Evolutionary conservation across 1,140 invertebrate genomes (phyloP).

Genomic region (Zeugodacus cucurbitae): DNA sequence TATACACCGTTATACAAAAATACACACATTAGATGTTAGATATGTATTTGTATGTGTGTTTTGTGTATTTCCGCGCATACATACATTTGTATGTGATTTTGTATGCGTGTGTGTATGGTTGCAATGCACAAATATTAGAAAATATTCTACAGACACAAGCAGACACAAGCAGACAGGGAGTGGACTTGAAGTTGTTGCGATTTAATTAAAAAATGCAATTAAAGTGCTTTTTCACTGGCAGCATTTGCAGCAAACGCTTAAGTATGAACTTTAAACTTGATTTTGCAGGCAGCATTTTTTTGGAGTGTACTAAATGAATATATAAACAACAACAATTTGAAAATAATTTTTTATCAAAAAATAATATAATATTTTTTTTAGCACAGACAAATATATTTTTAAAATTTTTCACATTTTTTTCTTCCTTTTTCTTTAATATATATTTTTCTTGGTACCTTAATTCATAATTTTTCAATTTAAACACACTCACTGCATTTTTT

Average conservation of each 20-base stretch:
- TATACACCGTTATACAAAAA: background rate
- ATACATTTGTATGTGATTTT: constrained; percentile 1
- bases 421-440: background rate
- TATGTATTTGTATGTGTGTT: background rate
- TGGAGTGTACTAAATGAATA: background rate
- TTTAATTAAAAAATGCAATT: constrained; percentile 40
- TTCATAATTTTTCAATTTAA: background rate
- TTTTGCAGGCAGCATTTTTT: background rate
- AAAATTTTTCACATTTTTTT: background rate
- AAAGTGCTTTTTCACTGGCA: constrained; percentile 7
- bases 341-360: background rate
- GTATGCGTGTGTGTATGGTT: background rate
- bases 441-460: background rate
- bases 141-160: constrained; percentile 20
- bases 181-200: constrained; percentile 40
- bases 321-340: background rate
- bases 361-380: background rate
- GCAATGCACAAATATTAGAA: constrained; percentile 40
- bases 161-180: constrained; percentile 44
- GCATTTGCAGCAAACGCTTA: background rate
- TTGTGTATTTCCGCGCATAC: background rate
- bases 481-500: background rate
- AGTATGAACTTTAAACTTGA: constrained; percentile 30
- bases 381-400: background rate
- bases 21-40: background rate